Evolutionary conservation across 1,140 invertebrate genomes (phyloP).

Genomic region (Triops cancriformis): DNA sequence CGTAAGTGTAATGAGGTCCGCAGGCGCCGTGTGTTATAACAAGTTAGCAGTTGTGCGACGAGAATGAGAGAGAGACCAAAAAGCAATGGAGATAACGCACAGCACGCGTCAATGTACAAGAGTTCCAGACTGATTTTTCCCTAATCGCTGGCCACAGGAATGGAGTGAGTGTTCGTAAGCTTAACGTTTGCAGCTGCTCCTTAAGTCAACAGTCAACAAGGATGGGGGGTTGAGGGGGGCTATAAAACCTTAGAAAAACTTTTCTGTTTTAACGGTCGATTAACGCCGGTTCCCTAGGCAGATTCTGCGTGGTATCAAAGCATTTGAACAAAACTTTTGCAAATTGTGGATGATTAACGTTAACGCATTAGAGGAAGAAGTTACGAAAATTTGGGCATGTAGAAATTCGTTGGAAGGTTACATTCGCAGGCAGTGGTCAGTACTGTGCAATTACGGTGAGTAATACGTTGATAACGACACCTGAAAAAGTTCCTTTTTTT

Average conservation of each 20-base stretch:
- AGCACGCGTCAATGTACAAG: conserved; percentile 4
- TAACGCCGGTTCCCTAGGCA: not conserved
- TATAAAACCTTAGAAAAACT: not conserved
- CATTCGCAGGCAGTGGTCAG: no score
- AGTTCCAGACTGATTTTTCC: conserved; percentile 13
- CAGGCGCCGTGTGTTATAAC: not conserved
- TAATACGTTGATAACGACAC: not conserved
- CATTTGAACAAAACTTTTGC: no score
- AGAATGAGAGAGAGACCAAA: not conserved
- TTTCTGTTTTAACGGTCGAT: conserved; percentile 4
- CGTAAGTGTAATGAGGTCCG: not conserved
- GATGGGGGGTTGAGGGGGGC: not conserved
- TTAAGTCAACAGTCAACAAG: conserved; percentile 14
- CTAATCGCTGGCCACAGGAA: not conserved
- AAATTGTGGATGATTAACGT: no score
- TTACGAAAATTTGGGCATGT: no score
- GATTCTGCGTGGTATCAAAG: no score
- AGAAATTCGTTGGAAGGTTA: no score
- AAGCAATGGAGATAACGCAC: conserved; percentile 7
- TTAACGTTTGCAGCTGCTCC: conserved; percentile 7
- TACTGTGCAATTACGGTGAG: no score
- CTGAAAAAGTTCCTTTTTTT: not conserved
- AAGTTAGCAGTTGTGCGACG: not conserved
- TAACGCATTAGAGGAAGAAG: no score
- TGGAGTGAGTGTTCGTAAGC: not conserved